phyloP scores from a whole-genome alignment of 2,113 vertebrate species.

The Upupa epops region DNA sequence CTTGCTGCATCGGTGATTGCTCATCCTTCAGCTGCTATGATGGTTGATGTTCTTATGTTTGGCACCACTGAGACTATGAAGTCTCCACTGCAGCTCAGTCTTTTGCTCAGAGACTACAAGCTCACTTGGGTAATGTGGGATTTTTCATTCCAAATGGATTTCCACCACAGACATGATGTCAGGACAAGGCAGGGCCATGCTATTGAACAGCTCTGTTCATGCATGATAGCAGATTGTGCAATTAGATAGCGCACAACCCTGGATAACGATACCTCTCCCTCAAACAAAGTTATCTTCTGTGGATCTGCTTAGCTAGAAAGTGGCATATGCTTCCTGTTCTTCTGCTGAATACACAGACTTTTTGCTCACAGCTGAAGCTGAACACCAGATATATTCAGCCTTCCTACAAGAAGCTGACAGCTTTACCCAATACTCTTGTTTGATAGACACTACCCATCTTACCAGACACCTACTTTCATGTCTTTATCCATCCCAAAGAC shows the following conservation, averaged over 20 bases:
- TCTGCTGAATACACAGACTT: constrained; percentile 72
- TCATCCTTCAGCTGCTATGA: background rate
- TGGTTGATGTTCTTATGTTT: background rate
- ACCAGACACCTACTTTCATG: background rate
- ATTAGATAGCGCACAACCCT: constrained; percentile 80
- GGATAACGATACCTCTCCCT: constrained; percentile 80
- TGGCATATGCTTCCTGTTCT: constrained; percentile 76
- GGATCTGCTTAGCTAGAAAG: constrained; percentile 84
- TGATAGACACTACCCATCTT: background rate
- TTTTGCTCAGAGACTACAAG: constrained; percentile 40
- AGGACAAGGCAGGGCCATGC: constrained; percentile 82
- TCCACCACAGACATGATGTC: constrained; percentile 91
- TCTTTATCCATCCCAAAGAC: background rate
- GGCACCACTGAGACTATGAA: background rate
- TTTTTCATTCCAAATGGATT: constrained; percentile 85
- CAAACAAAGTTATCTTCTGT: constrained; percentile 88
- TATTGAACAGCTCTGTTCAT: constrained; percentile 87
- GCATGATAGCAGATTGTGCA: constrained; percentile 85
- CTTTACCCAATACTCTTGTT: background rate
- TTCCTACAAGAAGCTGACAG: constrained; percentile 9
- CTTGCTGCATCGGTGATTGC: background rate
- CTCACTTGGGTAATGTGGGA: constrained; percentile 66
- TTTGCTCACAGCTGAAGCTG: background rate
- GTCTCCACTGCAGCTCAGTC: constrained; percentile 35
- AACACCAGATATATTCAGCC: background rate